phyloP scores from a whole-genome alignment of 2,113 vertebrate species.

The Corydoras sp. region DNA sequence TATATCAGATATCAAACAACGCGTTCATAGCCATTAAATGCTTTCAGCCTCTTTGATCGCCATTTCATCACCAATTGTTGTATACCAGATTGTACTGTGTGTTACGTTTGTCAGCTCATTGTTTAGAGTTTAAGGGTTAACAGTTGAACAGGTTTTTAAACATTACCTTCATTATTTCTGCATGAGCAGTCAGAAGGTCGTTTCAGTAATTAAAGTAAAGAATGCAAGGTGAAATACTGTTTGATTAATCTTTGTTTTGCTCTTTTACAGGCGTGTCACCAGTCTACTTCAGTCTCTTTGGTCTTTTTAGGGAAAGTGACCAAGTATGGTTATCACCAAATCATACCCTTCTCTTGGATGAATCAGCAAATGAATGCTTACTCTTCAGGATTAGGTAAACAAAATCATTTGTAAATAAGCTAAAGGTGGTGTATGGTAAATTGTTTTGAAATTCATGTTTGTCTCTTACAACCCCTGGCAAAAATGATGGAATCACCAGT shows the following conservation, averaged over 20 bases:
- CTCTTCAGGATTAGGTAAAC: constrained; percentile 82
- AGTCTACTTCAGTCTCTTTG: constrained; percentile 82
- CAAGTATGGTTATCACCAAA: constrained; percentile 86
- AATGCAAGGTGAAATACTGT: not conserved
- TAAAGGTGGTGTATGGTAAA: too few relatives aligned
- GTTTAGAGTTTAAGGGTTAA: too few relatives aligned
- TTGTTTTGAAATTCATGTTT: too few relatives aligned
- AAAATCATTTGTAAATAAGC: too few relatives aligned
- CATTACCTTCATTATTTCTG: not conserved
- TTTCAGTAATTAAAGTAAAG: not conserved
- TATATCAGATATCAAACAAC: too few relatives aligned
- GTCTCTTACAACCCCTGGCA: too few relatives aligned
- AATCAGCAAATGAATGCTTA: constrained; percentile 65
- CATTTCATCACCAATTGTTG: not conserved
- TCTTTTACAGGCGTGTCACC: constrained; percentile 75
- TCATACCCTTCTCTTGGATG: constrained; percentile 81
- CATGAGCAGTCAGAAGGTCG: not conserved
- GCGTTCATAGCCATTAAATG: too few relatives aligned
- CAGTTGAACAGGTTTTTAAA: not conserved
- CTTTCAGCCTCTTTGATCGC: too few relatives aligned
- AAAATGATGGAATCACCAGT: too few relatives aligned
- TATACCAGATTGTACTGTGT: not conserved
- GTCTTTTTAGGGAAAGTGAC: constrained; percentile 82
- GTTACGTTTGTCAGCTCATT: too few relatives aligned
- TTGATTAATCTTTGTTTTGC: not conserved